phyloP scores from a whole-genome alignment of 2,797 vertebrate species.

The Hemibagrus guttatus region DNA sequence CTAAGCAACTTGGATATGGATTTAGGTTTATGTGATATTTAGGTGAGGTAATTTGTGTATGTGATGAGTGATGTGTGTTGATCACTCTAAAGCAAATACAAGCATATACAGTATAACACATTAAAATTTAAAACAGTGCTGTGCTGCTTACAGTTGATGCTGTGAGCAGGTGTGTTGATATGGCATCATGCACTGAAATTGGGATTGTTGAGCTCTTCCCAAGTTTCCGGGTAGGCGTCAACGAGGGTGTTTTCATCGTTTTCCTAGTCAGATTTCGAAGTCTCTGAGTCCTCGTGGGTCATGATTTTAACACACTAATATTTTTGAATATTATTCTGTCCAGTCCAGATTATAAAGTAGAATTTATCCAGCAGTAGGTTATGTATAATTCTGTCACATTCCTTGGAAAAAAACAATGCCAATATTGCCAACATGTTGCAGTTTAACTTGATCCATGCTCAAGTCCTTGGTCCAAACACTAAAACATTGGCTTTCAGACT shows the following conservation, averaged over 20 bases:
- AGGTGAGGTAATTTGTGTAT: not conserved
- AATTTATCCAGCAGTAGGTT: not conserved
- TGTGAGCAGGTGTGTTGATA: not conserved
- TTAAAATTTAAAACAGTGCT: not conserved
- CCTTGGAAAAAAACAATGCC: not conserved
- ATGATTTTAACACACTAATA: not conserved
- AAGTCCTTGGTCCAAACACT: not conserved
- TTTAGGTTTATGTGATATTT: not conserved
- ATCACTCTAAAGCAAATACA: not conserved
- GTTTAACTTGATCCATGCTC: not conserved
- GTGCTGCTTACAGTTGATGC: not conserved
- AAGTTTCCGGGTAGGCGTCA: not conserved
- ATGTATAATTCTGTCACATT: not conserved
- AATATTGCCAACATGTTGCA: not conserved
- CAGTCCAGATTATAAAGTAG: not conserved
- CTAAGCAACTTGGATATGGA: not conserved
- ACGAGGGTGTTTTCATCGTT: not conserved
- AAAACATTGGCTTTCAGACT: slow-evolving; percentile 16
- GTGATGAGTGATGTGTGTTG: not conserved
- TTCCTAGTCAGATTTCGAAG: not conserved
- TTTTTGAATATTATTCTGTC: not conserved
- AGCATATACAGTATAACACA: not conserved
- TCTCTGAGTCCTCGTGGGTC: not conserved
- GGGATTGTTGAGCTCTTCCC: not conserved
- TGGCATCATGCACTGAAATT: not conserved